Conservation (phyloP, 2,797 vertebrate species). For the Rhinatrema bivittatum region DNA sequence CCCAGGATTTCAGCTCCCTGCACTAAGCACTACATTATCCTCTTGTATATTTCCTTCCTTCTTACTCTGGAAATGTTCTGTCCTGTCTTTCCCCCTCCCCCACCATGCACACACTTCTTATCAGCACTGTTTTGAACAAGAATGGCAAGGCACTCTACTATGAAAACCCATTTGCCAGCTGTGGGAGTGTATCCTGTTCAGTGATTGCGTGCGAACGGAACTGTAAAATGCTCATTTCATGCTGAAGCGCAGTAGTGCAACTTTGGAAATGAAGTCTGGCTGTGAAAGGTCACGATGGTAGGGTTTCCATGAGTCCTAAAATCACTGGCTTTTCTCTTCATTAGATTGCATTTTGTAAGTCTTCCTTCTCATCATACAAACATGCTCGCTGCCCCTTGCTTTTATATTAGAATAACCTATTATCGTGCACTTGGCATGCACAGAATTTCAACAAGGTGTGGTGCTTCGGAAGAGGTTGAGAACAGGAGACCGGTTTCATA, state of each 20-base stretch:
- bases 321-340: constrained; percentile 1
- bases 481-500: too few species aligned
- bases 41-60: too few species aligned
- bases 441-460: constrained; percentile 14
- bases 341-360: constrained; percentile 20
- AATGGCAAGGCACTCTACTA: background rate
- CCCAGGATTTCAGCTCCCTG: too few species aligned
- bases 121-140: background rate
- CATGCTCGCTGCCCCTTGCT: constrained; percentile 24
- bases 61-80: too few species aligned
- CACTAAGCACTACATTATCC: too few species aligned
- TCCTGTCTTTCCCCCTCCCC: too few species aligned
- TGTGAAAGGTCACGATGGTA: constrained; percentile 31
- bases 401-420: constrained; percentile 42
- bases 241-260: constrained; percentile 17
- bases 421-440: constrained; percentile 32
- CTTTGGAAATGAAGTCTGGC: constrained; percentile 33
- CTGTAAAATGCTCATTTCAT: constrained; percentile 24
- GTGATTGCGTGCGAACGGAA: constrained; percentile 3
- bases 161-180: constrained; percentile 14
- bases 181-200: constrained; percentile 6
- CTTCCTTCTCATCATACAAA: constrained; percentile 36
- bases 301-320: constrained; percentile 27
- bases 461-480: background rate
- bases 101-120: too few species aligned